Evolutionary conservation across 2,113 vertebrate species (phyloP).

Genomic region (Nanorana parkeri): DNA sequence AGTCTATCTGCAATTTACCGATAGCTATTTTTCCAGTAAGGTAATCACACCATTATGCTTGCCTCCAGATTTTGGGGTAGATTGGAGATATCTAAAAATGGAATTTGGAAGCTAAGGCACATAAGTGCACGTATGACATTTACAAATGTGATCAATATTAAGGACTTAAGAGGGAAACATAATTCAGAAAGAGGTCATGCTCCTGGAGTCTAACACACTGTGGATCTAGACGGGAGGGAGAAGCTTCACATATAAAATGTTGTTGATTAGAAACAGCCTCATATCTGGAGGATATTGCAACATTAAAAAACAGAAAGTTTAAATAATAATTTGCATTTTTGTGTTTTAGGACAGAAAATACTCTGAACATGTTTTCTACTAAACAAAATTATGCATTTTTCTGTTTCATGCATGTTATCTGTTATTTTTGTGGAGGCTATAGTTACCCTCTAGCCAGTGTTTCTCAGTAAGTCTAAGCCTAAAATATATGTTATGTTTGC

Average conservation of each 20-base stretch:
- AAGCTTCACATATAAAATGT: background rate
- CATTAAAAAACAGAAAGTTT: too few species aligned
- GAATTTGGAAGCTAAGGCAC: background rate
- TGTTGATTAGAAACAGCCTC: background rate
- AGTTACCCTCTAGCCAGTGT: too few species aligned
- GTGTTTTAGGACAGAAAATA: too few species aligned
- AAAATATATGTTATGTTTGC: too few species aligned
- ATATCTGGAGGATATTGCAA: too few species aligned
- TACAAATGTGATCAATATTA: slow-evolving; percentile 58
- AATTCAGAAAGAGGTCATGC: slow-evolving; percentile 53
- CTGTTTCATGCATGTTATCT: too few species aligned
- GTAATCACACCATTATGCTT: slow-evolving; percentile 40
- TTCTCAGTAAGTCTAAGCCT: too few species aligned
- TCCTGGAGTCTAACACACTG: background rate
- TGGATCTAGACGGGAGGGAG: slow-evolving; percentile 38
- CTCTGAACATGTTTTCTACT: too few species aligned
- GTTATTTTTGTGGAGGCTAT: too few species aligned
- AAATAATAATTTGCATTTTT: too few species aligned
- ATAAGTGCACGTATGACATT: slow-evolving; percentile 18
- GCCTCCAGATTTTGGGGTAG: background rate
- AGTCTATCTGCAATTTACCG: slow-evolving; percentile 39
- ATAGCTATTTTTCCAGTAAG: slow-evolving; percentile 5
- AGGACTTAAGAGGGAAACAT: slow-evolving; percentile 68
- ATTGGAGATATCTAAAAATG: slow-evolving; percentile 34
- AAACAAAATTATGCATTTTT: too few species aligned